Percentiles rank a stretch among this genome's conserved stretches.
Conservation (phyloP, 2,888 invertebrate species). For the Keiferia lycopersicella region DNA sequence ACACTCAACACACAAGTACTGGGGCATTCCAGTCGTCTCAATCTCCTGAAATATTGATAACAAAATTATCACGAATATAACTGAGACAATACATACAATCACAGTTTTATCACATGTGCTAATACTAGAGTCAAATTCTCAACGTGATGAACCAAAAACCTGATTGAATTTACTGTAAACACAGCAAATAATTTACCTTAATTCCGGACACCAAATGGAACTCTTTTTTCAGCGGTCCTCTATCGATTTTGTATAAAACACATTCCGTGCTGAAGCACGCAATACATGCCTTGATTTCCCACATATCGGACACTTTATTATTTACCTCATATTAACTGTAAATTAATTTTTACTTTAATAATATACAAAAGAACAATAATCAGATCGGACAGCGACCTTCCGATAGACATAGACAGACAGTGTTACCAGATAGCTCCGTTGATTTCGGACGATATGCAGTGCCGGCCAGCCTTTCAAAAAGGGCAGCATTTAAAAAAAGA, state of each 20-base stretch:
- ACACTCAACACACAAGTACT: slow-evolving; percentile 66
- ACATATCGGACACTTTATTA: slow-evolving; percentile 14
- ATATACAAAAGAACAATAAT: too few relatives aligned
- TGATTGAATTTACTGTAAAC: slow-evolving; percentile 16
- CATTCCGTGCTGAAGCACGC: slow-evolving; percentile 63
- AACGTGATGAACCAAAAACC: not conserved
- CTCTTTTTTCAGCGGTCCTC: slow-evolving; percentile 53
- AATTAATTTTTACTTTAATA: too few relatives aligned
- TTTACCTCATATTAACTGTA: slow-evolving; percentile 16
- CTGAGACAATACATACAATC: too few relatives aligned
- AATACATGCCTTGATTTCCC: slow-evolving; percentile 53
- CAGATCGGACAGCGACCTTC: not conserved
- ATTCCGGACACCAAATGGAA: slow-evolving; percentile 64
- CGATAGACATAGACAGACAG: too few relatives aligned
- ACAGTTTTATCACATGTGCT: not conserved
- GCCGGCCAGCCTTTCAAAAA: too few relatives aligned
- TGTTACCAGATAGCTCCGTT: too few relatives aligned
- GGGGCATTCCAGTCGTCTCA: slow-evolving; percentile 57
- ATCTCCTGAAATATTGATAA: slow-evolving; percentile 49
- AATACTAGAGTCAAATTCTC: not conserved
- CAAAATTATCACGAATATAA: slow-evolving; percentile 12
- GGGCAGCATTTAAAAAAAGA: too few relatives aligned
- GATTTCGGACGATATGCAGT: too few relatives aligned
- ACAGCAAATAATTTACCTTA: slow-evolving; percentile 41
- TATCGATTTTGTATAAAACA: slow-evolving; percentile 58